A percentile compares a stretch with the other conserved stretches of the same genome.
These are phyloP conservation scores for Rhabdomys pumilio DNA, from an alignment of 2,797 vertebrate genomes.

Conservation along the genomic window DNA sequence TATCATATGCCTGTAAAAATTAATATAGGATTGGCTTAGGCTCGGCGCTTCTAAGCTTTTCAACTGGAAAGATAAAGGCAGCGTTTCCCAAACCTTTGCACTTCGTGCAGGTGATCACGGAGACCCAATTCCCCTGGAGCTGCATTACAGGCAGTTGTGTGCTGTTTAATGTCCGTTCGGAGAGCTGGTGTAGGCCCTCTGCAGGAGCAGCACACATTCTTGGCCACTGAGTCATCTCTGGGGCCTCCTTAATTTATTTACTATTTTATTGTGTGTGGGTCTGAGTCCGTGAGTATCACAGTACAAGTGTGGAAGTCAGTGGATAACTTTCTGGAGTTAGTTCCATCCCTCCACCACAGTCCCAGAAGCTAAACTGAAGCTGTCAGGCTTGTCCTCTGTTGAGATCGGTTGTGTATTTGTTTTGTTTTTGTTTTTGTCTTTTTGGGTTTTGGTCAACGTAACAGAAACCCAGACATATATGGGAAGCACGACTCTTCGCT, in stretches of 20 bases:
- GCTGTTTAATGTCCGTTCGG: background rate
- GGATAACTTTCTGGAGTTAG: background rate
- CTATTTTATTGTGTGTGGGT: background rate
- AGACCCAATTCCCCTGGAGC: background rate
- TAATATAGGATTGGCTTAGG: constrained; percentile 19
- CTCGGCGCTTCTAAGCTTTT: background rate
- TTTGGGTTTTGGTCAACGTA: background rate
- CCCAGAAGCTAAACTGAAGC: background rate
- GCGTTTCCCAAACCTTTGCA: background rate
- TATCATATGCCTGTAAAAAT: background rate
- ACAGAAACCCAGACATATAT: background rate
- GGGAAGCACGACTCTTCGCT: too few species aligned
- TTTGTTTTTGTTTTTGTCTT: background rate
- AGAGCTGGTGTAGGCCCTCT: background rate
- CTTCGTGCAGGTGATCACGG: background rate
- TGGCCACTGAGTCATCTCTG: background rate
- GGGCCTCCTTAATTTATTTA: background rate
- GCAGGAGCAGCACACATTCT: background rate
- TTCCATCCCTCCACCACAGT: background rate
- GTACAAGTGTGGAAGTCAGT: background rate
- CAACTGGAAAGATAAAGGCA: background rate
- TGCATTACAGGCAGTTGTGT: background rate
- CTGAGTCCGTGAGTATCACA: background rate
- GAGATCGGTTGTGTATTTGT: background rate
- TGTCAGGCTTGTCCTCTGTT: background rate